A percentile compares a stretch with the other conserved stretches of the same genome.
Conservation (phyloP, 2,113 vertebrate species). For the Corapipo altera region DNA sequence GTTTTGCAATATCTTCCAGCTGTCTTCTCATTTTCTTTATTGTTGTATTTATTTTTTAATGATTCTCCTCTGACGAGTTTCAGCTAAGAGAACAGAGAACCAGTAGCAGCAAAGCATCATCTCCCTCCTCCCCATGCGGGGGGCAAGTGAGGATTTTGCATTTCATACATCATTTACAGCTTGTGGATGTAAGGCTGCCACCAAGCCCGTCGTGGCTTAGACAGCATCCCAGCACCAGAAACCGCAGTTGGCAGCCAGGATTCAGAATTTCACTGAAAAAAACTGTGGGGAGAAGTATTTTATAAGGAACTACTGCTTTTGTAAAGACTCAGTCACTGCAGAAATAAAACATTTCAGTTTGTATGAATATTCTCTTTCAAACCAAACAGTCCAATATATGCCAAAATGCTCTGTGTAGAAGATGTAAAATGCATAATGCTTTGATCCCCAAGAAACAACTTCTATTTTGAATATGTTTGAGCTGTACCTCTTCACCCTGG, state of each 20-base stretch:
- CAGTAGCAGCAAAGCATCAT: not conserved
- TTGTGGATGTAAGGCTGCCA: constrained; percentile 10
- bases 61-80: constrained; percentile 36
- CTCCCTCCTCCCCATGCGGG: fast-evolving
- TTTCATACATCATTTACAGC: constrained; percentile 54
- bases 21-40: constrained; percentile 41
- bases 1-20: constrained; percentile 41
- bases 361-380: constrained; percentile 4
- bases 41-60: constrained; percentile 38
- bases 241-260: not conserved
- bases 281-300: not conserved
- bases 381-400: not conserved
- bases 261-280: not conserved
- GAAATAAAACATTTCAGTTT: constrained; percentile 5
- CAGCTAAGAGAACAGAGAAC: constrained; percentile 31
- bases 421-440: not conserved
- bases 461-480: not conserved
- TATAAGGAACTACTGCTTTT: not conserved
- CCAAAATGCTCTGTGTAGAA: not conserved
- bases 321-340: not conserved
- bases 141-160: constrained; percentile 50
- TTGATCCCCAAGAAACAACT: not conserved
- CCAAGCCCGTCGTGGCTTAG: not conserved
- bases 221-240: not conserved
- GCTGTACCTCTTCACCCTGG: not conserved